A percentile compares a stretch with the other conserved stretches of the same genome.
These are phyloP conservation scores for Acanthisitta chloris DNA, from an alignment of 2,113 vertebrate species.

Conservation along the genomic window DNA sequence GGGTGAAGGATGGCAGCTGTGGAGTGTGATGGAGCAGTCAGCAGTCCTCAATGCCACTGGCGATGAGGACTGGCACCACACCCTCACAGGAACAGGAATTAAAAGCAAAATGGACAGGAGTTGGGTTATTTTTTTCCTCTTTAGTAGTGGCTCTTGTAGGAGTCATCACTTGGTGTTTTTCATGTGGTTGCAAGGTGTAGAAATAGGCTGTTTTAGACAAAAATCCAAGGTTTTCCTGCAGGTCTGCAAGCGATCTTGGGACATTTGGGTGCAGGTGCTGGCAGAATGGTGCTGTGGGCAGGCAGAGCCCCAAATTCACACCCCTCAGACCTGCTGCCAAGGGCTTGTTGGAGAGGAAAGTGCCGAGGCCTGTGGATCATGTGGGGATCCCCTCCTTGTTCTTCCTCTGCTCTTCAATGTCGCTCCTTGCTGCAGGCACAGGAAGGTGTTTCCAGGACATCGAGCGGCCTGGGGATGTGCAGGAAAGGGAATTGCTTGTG, in stretches of 20 bases:
- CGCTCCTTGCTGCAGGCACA: neutral
- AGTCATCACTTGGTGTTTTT: neutral
- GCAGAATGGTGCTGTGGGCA: rapidly evolving
- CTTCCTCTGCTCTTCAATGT: neutral
- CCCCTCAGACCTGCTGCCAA: neutral
- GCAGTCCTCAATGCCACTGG: neutral
- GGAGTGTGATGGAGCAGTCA: neutral
- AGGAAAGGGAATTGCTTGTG: constrained; percentile 16
- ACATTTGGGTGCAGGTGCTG: neutral
- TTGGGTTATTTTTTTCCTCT: neutral
- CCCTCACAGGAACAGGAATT: neutral
- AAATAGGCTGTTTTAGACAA: neutral
- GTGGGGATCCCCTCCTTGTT: neutral
- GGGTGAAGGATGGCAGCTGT: neutral
- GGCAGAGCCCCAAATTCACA: rapidly evolving
- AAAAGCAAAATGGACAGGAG: neutral
- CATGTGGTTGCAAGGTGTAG: neutral
- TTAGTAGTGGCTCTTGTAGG: neutral
- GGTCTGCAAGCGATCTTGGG: neutral
- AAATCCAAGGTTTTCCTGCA: neutral
- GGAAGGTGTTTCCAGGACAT: constrained; percentile 44
- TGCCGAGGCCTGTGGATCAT: rapidly evolving
- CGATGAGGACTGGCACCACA: neutral
- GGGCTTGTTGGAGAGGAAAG: neutral
- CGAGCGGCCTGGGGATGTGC: rapidly evolving